Evolutionary conservation across 2,113 vertebrate genomes (phyloP).

Genomic region (Tetrax tetrax): DNA sequence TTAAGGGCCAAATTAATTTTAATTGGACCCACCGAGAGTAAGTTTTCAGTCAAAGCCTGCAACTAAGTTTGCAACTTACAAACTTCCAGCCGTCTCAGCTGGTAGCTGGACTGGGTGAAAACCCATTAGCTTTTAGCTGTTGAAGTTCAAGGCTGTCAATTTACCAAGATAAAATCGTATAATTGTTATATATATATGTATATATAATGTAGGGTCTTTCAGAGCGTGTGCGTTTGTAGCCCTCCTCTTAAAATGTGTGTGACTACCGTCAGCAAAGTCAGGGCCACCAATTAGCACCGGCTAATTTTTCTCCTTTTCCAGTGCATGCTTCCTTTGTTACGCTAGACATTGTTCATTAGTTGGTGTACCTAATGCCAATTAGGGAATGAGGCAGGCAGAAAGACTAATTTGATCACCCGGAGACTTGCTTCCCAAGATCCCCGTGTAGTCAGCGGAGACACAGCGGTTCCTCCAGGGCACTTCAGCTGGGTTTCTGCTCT

Average conservation of each 20-base stretch:
- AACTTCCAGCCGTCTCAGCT: not conserved
- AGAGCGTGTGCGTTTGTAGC: not conserved
- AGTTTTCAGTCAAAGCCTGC: not conserved
- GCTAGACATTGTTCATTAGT: not conserved
- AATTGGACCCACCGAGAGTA: not conserved
- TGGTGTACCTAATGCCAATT: not conserved
- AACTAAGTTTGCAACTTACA: not conserved
- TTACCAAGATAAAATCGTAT: not conserved
- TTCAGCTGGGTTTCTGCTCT: not conserved
- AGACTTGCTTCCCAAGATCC: not conserved
- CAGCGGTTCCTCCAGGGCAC: not conserved
- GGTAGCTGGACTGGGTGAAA: not conserved
- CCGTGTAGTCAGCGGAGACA: not conserved
- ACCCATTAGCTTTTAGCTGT: not conserved
- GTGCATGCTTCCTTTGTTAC: not conserved
- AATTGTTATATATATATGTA: accelerated
- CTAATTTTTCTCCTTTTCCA: not conserved
- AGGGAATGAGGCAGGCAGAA: not conserved
- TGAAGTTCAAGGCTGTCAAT: not conserved
- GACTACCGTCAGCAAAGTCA: not conserved
- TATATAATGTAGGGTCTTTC: not conserved
- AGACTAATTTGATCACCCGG: conserved; percentile 14
- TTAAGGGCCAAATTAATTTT: not conserved
- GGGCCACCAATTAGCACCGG: not conserved
- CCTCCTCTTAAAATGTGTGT: not conserved